Evolutionary conservation across 2,113 vertebrate genomes (phyloP).

Genomic region (Cercocebus atys): DNA sequence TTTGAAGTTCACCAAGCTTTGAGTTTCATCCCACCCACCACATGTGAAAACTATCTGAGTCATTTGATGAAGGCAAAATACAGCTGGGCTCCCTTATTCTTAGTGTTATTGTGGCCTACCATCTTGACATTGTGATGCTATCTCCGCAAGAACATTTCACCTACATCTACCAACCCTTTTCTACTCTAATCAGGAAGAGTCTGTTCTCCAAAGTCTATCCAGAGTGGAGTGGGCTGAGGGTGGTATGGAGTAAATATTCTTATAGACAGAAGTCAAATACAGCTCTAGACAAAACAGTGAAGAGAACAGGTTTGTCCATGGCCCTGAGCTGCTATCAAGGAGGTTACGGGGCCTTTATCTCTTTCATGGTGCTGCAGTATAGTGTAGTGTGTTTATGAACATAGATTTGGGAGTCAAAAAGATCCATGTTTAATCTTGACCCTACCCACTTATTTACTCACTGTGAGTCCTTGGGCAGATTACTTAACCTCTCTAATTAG

Average conservation of each 20-base stretch:
- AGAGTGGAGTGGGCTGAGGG: neutral
- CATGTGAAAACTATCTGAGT: slow-evolving; percentile 57
- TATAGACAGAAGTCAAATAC: neutral
- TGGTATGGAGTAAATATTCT: neutral
- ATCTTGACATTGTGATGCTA: slow-evolving; percentile 29
- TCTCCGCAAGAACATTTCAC: neutral
- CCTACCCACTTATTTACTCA: neutral
- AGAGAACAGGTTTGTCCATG: neutral
- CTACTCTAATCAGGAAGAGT: neutral
- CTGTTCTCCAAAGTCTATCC: slow-evolving; percentile 6
- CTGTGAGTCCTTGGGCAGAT: neutral
- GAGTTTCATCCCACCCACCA: slow-evolving; percentile 43
- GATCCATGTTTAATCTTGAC: neutral
- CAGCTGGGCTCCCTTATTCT: neutral
- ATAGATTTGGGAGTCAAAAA: neutral
- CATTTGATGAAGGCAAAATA: slow-evolving; percentile 51
- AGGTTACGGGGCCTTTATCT: neutral
- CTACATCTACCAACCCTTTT: neutral
- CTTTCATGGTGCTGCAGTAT: neutral
- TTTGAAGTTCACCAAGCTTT: slow-evolving; percentile 66
- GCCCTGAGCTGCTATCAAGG: neutral
- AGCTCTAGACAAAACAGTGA: neutral
- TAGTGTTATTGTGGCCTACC: neutral
- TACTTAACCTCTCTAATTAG: slow-evolving; percentile 17
- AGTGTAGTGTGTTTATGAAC: neutral